phyloP scores from a whole-genome alignment of 2,888 invertebrate genomes.

The Acrobasis suavella region DNA sequence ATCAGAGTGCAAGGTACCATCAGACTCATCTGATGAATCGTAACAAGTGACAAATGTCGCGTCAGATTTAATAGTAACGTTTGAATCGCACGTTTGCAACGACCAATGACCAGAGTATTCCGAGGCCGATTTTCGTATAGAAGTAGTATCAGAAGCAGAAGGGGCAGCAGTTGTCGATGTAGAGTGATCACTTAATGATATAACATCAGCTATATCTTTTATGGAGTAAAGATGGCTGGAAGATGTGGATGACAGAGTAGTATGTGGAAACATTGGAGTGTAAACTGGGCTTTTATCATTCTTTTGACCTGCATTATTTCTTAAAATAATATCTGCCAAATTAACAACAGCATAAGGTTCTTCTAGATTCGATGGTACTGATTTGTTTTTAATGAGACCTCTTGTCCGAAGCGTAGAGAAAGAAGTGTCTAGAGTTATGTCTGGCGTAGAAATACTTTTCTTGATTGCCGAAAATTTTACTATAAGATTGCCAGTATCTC shows the following conservation, averaged over 20 bases:
- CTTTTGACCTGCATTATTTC: slow-evolving; percentile 41
- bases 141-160: slow-evolving; percentile 63
- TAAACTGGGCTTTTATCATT: slow-evolving; percentile 46
- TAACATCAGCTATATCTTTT: slow-evolving; percentile 71
- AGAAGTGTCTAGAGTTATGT: slow-evolving; percentile 63
- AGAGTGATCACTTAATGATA: slow-evolving; percentile 58
- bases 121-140: slow-evolving; percentile 71
- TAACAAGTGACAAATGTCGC: slow-evolving; percentile 68
- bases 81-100: slow-evolving; percentile 70
- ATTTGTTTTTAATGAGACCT: slow-evolving; percentile 61
- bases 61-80: slow-evolving; percentile 68
- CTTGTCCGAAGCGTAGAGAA: slow-evolving; percentile 53
- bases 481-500: slow-evolving; percentile 56
- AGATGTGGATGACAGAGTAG: slow-evolving; percentile 57
- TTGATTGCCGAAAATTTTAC: slow-evolving; percentile 75
- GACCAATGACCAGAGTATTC: slow-evolving; percentile 77
- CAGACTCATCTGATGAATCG: slow-evolving; percentile 68
- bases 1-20: slow-evolving; percentile 70
- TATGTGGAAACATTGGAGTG: slow-evolving; percentile 59
- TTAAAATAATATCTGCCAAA: slow-evolving; percentile 55
- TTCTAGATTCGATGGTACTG: slow-evolving; percentile 65
- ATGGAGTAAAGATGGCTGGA: slow-evolving; percentile 67
- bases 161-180: slow-evolving; percentile 63
- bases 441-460: slow-evolving; percentile 74
- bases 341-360: slow-evolving; percentile 66